Evolutionary conservation across 2,797 vertebrate genomes (phyloP).

Genomic region (Atherinosoma microstoma): DNA sequence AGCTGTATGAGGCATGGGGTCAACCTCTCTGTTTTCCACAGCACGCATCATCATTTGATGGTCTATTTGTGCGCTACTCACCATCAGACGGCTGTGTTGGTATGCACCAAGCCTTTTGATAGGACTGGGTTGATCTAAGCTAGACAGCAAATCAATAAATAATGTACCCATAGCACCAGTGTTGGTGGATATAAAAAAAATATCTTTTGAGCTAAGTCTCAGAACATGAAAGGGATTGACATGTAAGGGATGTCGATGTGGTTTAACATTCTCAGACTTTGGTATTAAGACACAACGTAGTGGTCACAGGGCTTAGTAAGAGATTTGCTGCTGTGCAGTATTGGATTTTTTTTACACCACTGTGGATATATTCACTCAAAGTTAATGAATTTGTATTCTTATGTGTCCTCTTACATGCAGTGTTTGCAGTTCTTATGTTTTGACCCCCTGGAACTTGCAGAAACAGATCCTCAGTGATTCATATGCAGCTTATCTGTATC

Average conservation of each 20-base stretch:
- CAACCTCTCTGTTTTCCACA: constrained; percentile 53
- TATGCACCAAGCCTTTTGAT: constrained; percentile 57
- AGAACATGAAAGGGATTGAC: constrained; percentile 69
- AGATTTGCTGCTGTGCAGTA: constrained; percentile 64
- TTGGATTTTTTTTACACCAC: constrained; percentile 55
- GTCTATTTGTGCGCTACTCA: constrained; percentile 49
- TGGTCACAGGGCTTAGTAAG: constrained; percentile 62
- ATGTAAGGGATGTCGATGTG: constrained; percentile 63
- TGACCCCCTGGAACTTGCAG: constrained; percentile 4
- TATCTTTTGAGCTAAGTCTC: constrained; percentile 70
- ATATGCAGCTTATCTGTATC: constrained; percentile 2
- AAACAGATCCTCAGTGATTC: constrained; percentile 16
- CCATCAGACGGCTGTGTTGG: constrained; percentile 42
- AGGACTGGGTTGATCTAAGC: constrained; percentile 63
- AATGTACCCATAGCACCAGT: constrained; percentile 63
- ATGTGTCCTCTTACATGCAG: constrained; percentile 33
- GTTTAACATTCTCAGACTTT: constrained; percentile 70
- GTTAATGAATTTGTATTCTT: constrained; percentile 54
- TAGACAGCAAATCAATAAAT: constrained; percentile 80
- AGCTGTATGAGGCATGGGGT: constrained; percentile 46
- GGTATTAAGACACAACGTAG: constrained; percentile 75
- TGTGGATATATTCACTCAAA: constrained; percentile 64
- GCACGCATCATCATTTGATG: constrained; percentile 55
- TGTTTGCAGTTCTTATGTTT: constrained; percentile 30
- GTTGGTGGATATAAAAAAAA: constrained; percentile 59